These are phyloP conservation scores for Galemys pyrenaicus DNA, from an alignment of 2,113 vertebrate genomes.

Conservation along the genomic window DNA sequence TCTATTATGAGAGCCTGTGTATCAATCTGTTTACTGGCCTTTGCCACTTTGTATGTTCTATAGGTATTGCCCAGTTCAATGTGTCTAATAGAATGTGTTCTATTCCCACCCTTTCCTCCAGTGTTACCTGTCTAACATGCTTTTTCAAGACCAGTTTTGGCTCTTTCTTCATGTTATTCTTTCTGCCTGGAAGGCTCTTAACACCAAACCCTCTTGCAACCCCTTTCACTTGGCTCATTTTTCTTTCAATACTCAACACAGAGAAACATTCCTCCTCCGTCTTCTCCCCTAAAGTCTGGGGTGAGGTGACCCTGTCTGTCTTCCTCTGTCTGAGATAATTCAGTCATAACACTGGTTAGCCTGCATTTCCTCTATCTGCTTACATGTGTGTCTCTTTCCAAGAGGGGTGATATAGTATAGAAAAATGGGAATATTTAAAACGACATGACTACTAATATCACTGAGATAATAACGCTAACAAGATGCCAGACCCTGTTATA, in stretches of 20 bases:
- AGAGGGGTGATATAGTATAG: background rate
- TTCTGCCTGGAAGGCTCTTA: slow-evolving; percentile 23
- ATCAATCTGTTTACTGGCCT: background rate
- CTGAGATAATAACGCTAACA: background rate
- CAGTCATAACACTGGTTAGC: background rate
- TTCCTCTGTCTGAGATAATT: background rate
- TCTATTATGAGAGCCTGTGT: slow-evolving; percentile 1
- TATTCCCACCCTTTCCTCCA: background rate
- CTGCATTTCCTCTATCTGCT: background rate
- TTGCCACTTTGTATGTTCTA: background rate
- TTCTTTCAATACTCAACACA: background rate
- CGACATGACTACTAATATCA: background rate
- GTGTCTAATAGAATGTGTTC: background rate
- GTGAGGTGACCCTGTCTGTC: background rate
- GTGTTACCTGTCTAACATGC: background rate
- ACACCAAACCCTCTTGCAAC: background rate
- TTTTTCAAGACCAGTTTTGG: background rate
- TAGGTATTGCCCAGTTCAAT: background rate
- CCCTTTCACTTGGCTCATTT: background rate
- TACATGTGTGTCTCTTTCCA: background rate
- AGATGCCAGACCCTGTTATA: background rate
- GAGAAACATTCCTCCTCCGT: background rate
- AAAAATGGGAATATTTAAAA: slow-evolving; percentile 4
- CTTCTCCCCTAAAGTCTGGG: background rate
- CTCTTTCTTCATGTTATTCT: background rate